phyloP scores from a whole-genome alignment of 2,797 vertebrate genomes.

The Vultur gryphus region DNA sequence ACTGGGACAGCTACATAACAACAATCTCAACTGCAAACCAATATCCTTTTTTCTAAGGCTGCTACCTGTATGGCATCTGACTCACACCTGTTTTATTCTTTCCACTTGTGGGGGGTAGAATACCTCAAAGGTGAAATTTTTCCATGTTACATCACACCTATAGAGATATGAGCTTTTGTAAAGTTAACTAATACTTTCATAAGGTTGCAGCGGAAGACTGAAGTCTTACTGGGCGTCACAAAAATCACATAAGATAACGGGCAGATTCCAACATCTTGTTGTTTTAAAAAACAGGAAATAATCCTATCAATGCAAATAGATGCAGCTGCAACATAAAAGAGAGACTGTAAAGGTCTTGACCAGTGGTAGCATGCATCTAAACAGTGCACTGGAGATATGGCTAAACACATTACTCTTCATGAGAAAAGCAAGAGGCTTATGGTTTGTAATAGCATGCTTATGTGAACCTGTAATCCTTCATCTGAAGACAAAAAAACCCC shows the following conservation, averaged over 20 bases:
- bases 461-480: not conserved
- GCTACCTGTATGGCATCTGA: not conserved
- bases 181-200: not conserved
- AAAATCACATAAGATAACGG: fast-evolving
- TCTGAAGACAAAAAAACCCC: not conserved
- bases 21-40: not conserved
- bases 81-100: not conserved
- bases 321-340: not conserved
- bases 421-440: not conserved
- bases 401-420: not conserved
- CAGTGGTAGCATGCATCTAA: not conserved
- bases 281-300: not conserved
- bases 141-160: not conserved
- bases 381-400: fast-evolving
- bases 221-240: not conserved
- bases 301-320: not conserved
- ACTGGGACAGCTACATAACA: not conserved
- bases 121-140: not conserved
- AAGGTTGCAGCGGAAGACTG: not conserved
- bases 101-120: not conserved
- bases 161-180: not conserved
- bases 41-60: not conserved
- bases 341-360: not conserved
- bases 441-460: not conserved
- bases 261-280: not conserved